These are phyloP conservation scores for Venustaconcha ellipsiformis DNA, from an alignment of 1,140 invertebrate genomes.

Conservation along the genomic window DNA sequence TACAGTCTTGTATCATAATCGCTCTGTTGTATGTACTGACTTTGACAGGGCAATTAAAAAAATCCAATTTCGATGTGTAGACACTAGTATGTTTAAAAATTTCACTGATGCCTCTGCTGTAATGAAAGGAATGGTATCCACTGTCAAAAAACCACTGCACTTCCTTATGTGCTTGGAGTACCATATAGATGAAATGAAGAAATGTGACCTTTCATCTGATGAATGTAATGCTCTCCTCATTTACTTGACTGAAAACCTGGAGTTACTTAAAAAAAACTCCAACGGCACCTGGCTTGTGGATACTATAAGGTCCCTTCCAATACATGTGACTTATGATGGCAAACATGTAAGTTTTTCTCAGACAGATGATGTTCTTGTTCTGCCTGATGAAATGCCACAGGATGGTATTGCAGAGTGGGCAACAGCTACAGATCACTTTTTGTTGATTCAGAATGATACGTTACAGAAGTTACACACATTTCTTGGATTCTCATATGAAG, in stretches of 20 bases:
- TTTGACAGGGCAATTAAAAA: too few relatives aligned
- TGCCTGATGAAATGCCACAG: slow-evolving; percentile 1
- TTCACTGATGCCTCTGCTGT: too few relatives aligned
- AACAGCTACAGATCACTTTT: neutral
- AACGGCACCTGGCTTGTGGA: neutral
- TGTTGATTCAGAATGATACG: neutral
- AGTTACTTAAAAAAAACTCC: neutral
- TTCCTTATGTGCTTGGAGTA: too few relatives aligned
- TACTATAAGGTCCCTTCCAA: neutral
- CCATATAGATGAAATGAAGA: neutral
- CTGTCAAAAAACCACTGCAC: too few relatives aligned
- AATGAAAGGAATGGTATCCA: too few relatives aligned
- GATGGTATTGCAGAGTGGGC: slow-evolving; percentile 13
- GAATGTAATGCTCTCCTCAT: neutral
- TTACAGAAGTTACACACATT: neutral
- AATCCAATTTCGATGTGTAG: too few relatives aligned
- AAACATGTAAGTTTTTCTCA: neutral
- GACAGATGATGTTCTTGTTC: neutral
- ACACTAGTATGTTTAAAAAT: too few relatives aligned
- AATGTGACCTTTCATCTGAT: neutral
- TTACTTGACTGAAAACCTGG: neutral
- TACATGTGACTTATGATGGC: slow-evolving; percentile 1
- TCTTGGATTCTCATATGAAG: neutral
- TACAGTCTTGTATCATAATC: too few relatives aligned
- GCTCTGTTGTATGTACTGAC: too few relatives aligned